These are phyloP conservation scores for Drosophila subpulchrella DNA, from an alignment of 1,140 invertebrate genomes.

Conservation along the genomic window DNA sequence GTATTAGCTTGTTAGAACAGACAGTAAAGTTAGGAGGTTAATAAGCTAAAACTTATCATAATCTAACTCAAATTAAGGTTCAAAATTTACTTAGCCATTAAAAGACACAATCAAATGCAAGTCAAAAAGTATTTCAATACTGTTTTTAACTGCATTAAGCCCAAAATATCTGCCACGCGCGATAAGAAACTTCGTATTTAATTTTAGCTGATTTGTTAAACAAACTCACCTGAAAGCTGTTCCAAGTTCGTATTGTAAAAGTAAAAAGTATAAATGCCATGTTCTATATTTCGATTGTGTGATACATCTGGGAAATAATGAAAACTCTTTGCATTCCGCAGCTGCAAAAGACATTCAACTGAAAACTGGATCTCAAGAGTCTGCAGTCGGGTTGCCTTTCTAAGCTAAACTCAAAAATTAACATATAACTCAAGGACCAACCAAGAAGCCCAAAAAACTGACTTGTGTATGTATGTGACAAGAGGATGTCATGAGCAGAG, in stretches of 20 bases:
- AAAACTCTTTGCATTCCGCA: constrained; percentile 12
- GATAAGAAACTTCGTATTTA: neutral
- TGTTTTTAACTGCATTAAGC: neutral
- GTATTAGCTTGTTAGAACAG: too few species aligned
- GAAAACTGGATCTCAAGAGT: constrained; percentile 36
- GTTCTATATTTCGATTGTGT: constrained; percentile 28
- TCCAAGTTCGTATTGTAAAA: constrained; percentile 3
- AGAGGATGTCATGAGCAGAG: constrained; percentile 40
- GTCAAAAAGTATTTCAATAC: too few species aligned
- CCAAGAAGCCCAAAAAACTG: neutral
- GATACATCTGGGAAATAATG: constrained; percentile 16
- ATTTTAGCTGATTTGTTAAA: constrained; percentile 24
- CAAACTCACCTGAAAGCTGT: constrained; percentile 41
- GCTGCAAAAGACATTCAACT: constrained; percentile 14
- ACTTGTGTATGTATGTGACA: neutral
- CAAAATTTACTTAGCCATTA: too few species aligned
- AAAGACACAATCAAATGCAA: too few species aligned
- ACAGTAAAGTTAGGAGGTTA: too few species aligned
- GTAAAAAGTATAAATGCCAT: constrained; percentile 15
- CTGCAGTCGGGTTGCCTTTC: constrained; percentile 14
- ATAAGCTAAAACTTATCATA: too few species aligned
- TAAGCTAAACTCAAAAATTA: constrained; percentile 23
- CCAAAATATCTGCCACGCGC: constrained; percentile 5
- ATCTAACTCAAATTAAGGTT: too few species aligned
- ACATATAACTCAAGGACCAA: constrained; percentile 30